Evolutionary conservation across 30 jellyfish, hydroid and myxozoan species (phyloP), one percentile per base, ranked within the genome.

Genomic region (Nemopilema nomurai): DNA sequence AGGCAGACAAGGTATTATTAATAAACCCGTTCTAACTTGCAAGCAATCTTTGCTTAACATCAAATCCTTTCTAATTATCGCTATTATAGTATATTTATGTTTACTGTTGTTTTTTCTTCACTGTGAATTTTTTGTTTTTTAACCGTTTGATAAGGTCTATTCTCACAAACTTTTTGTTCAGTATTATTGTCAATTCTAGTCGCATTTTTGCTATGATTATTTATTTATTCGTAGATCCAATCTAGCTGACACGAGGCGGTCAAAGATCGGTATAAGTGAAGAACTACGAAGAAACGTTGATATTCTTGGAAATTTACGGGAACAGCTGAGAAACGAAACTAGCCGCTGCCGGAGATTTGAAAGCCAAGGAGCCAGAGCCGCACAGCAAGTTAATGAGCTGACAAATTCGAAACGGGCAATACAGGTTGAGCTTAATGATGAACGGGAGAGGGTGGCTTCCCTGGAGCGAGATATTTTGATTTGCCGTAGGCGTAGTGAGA

Each of bases 341-440:
- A 84, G 82, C 49, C 84, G 82, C 16, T 57, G 53, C 71, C 51
- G 87, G 28, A 32, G 85, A 69, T 33, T 84, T 0, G 93, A 74
- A 23, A 21, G 41, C 25, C 86, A 83, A 0, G 68, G 49, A 1
- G 33, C 91, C 9, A 80, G 77, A 19, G 83, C 84, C 33, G 31
- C 76, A 24, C 87, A 25, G 41, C 90, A 53, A 19, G n/a, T 81
- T 18, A 81, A 69, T 21, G 90, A 81, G 64, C 20, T 51, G 4
- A 51, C 23, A 13, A 65, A 66, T 8, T 63, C 87, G 20, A 84
- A 30, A n/a, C 24, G 93, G 28, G 41, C 79, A 8, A 18, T 84
- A 3, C 83, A 84, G 53, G 67, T 84, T 0, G 87, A 74, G 68
- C 83, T 84, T 62, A 84, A 64, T 23, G 93, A 84, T 28, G 93